Conservation (phyloP, 2,888 invertebrate genomes). For the Carabus problematicus region DNA sequence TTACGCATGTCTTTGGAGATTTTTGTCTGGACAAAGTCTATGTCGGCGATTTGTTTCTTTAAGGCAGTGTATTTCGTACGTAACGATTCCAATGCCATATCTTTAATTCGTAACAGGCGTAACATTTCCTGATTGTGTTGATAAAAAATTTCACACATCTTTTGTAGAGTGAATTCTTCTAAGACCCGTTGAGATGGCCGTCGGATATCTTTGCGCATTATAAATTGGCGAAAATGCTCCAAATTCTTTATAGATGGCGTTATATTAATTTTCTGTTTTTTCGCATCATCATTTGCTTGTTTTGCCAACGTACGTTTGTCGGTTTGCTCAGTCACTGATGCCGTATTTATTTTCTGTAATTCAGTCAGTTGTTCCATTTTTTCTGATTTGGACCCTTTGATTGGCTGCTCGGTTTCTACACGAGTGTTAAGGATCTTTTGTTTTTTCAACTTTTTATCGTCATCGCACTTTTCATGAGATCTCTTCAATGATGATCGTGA, state of each 20-base stretch:
- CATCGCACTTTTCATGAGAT: constrained; percentile 16
- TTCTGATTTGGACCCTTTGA: constrained; percentile 23
- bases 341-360: no score
- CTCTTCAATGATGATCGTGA: constrained; percentile 25
- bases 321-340: no score
- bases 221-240: constrained; percentile 45
- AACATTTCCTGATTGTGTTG: constrained; percentile 75
- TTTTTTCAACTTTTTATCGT: constrained; percentile 15
- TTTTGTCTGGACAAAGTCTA: constrained; percentile 78
- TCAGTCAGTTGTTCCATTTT: no score
- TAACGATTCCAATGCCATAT: constrained; percentile 69
- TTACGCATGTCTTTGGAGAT: constrained; percentile 65
- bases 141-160: constrained; percentile 76
- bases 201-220: constrained; percentile 56
- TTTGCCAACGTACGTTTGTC: no score
- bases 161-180: constrained; percentile 77
- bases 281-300: no score
- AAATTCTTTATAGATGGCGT: no score
- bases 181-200: constrained; percentile 65
- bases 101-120: constrained; percentile 69
- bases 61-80: constrained; percentile 71
- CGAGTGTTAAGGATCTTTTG: constrained; percentile 9
- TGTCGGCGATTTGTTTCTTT: constrained; percentile 75
- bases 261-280: no score
- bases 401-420: not conserved